Evolutionary conservation across 2,113 vertebrate species (phyloP).

Genomic region (Ophiodon elongatus): DNA sequence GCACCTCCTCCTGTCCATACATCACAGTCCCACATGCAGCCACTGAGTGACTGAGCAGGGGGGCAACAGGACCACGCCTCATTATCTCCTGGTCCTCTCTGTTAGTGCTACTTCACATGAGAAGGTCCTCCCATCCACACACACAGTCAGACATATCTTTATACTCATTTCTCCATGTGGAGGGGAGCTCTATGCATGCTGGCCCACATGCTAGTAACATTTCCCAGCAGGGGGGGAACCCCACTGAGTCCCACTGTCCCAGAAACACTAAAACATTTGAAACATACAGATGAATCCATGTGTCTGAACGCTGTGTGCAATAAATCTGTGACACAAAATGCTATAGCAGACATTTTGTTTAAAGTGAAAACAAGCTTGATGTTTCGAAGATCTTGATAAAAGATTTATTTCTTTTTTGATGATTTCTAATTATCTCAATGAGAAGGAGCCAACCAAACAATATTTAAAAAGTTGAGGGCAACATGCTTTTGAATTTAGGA

Average conservation of each 20-base stretch:
- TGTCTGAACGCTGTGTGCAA: not conserved
- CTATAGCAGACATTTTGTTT: not conserved
- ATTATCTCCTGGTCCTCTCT: constrained; percentile 66
- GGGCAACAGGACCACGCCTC: constrained; percentile 59
- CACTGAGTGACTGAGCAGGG: constrained; percentile 68
- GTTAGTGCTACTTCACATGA: constrained; percentile 36
- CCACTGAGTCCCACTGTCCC: constrained; percentile 26
- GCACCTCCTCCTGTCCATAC: constrained; percentile 49
- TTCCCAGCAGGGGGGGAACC: constrained; percentile 50
- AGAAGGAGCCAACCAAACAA: not conserved
- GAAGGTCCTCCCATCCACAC: constrained; percentile 46
- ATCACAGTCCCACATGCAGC: constrained; percentile 54
- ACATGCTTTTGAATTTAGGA: not conserved
- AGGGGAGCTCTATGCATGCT: constrained; percentile 47
- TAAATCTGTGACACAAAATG: not conserved
- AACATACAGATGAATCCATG: not conserved
- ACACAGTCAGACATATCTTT: constrained; percentile 52
- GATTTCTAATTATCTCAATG: no score
- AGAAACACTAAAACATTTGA: constrained; percentile 29
- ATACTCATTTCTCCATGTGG: constrained; percentile 48
- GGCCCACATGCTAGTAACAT: constrained; percentile 54
- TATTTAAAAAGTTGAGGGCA: not conserved
- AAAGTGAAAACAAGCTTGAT: not conserved
- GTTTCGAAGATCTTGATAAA: not conserved
- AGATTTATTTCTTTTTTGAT: no score